Base-by-base conservation (phyloP, 1,140 invertebrate species). In the Cheumatopsyche charites region DNA sequence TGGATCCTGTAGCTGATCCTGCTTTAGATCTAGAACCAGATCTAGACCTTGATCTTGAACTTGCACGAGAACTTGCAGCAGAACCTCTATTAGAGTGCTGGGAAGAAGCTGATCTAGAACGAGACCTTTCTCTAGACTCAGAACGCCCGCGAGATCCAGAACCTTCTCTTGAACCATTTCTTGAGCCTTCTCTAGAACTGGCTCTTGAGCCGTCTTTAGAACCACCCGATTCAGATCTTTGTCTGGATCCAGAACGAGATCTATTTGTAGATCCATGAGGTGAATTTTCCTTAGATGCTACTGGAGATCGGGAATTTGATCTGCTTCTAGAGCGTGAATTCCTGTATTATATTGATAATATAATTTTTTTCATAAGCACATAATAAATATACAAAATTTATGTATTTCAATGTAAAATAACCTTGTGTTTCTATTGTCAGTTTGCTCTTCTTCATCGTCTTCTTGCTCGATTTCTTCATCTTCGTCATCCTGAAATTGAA, bases 401-500 rank as follows among this genome's bases (percentile, higher is more conserved):
- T 12, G 13, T 17, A 12, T 12, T 45, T 45, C 11, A 45, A n/a
- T 42, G 41, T 45, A n/a, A n/a, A n/a, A n/a, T n/a, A n/a, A 45
- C 43, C 43, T 45, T 45, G 43, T 52, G 15, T 9, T 17, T 1
- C 2, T 47, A 13, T 47, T 47, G 70, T 75, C 73, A 41, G 17
- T 66, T 42, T 86, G 83, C n/a, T 87, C 87, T 67, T 91, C 90
- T 67, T 91, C 90, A 29, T 90, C 90, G 47, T 92, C 89, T 78
- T 92, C 90, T 74, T 86, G 82, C 72, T 87, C 90, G 74, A 86
- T 82, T 73, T 87, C 84, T 52, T 86, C 84, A 47, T 86, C 83
- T 63, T 88, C 88, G 75, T 86, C 86, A 69, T 90, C 88, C 75
- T 90, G 84, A 67, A 74, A 70, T 65, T 65, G 41, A 62, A 49